Percentiles rank a stretch among this genome's conserved stretches.
Conservation (phyloP, 2,888 invertebrate genomes). For the Sepioteuthis lessoniana region DNA sequence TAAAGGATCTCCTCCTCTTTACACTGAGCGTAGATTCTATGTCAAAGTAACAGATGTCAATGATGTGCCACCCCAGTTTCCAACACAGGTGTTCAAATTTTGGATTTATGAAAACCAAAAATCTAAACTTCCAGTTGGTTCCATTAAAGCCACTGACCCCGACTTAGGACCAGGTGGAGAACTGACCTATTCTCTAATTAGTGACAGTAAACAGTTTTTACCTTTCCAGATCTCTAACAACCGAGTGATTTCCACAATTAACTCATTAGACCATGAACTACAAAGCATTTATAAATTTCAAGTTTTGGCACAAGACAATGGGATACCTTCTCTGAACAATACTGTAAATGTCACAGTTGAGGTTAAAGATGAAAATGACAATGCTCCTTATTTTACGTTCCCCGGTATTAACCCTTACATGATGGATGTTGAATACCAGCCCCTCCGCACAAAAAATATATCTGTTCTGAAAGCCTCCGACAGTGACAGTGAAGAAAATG, state of each 20-base stretch:
- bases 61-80: neutral
- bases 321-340: neutral
- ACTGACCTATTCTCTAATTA: neutral
- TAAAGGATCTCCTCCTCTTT: neutral
- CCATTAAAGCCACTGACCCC: neutral
- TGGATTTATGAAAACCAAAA: neutral
- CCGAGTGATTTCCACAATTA: neutral
- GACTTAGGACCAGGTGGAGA: neutral
- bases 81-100: neutral
- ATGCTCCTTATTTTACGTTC: neutral
- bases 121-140: neutral
- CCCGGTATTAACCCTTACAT: neutral
- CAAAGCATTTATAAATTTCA: neutral
- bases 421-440: neutral
- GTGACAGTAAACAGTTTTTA: neutral
- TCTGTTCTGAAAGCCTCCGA: neutral
- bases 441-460: neutral
- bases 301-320: neutral
- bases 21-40: neutral
- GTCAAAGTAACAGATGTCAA: neutral
- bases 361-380: neutral
- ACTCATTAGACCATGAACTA: neutral
- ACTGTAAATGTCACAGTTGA: neutral
- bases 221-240: neutral
- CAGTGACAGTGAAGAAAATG: neutral